Evolutionary conservation across 53 echinoderm and acorn worm species (phyloP), one percentile per base, ranked within the genome.

Genomic region (Actinopyga echinites): DNA sequence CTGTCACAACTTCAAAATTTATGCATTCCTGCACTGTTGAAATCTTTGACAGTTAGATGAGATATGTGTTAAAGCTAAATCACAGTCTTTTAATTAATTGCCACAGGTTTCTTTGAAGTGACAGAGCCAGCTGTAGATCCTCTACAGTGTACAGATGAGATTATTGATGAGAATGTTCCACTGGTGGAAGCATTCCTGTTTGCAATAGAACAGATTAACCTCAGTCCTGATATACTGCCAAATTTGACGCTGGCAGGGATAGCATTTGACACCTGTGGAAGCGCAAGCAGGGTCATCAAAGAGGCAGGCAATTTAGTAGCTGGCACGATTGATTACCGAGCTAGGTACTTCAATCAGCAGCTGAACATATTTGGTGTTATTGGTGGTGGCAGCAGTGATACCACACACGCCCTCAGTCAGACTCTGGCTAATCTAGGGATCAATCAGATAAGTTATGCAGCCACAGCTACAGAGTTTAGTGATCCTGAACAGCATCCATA

Each of bases 221-320:
- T 43, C 19, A 44, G 91, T 21, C 30, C 65, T 3, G 24, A 30
- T 20, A 67, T 93, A n/a, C 86, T 96, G 13, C 93, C 93, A 8
- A 73, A 96, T 17, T 49, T 96, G n/a, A 74, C 85, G 11, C 79
- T 96, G 1, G 88, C 93, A 13, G 96, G 87, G 33, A 89, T 96
- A 13, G 95, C 82, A 2, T 93, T 96, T 59, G 93, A 96, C 45
- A 91, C 91, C 9, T 96, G 96, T 28, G 93, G 93, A 20, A 93
- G 85, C 56, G 67, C 74, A 1, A 84, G 87, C 22, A 84, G 83
- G 24, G 91, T 89, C 22, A 38, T 65, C 2, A 83, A 89, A 31
- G 96, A 96, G 54, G 86, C 74, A 5, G 74, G 84, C 1, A 96
- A 96, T 75, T 91, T 91, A 29, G 91, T 96, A 2, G 65, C 71